These are phyloP conservation scores for Hemitrygon akajei DNA, from an alignment of 2,797 vertebrate genomes.

Conservation along the genomic window DNA sequence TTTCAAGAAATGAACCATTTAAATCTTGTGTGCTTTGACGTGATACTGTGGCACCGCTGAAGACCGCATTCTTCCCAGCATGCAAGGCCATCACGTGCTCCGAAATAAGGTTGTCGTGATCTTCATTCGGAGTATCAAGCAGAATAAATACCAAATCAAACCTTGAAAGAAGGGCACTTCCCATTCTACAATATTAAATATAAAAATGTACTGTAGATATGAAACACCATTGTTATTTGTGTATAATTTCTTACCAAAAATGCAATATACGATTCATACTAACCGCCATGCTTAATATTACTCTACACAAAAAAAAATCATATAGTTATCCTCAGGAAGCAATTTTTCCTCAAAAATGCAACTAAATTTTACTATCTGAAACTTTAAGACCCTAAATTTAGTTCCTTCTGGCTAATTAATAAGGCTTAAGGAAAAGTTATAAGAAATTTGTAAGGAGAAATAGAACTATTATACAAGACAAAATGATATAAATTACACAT, in stretches of 20 bases:
- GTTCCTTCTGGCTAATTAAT: background rate
- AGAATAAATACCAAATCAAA: conserved; percentile 95
- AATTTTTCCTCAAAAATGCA: background rate
- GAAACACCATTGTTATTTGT: background rate
- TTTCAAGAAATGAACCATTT: conserved; percentile 72
- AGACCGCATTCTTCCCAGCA: conserved; percentile 57
- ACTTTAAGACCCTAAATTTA: background rate
- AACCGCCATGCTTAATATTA: background rate
- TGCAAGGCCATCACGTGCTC: conserved; percentile 90
- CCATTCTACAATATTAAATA: conserved; percentile 66
- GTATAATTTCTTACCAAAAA: background rate
- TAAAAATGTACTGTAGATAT: background rate
- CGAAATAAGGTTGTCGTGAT: conserved; percentile 83
- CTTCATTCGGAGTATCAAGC: conserved; percentile 88
- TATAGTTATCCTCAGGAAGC: background rate
- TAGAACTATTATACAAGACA: too few species aligned
- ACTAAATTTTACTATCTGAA: too few species aligned
- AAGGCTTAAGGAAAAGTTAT: background rate
- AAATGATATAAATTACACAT: too few species aligned
- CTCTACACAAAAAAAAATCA: background rate
- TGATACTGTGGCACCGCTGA: conserved; percentile 57
- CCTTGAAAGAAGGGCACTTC: conserved; percentile 85
- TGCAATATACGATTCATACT: background rate
- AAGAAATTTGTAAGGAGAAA: too few species aligned
- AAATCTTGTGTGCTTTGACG: conserved; percentile 54